phyloP scores from a whole-genome alignment of 30 jellyfish, hydroid and myxozoan species.

The Pseudorhiza aurosa region DNA sequence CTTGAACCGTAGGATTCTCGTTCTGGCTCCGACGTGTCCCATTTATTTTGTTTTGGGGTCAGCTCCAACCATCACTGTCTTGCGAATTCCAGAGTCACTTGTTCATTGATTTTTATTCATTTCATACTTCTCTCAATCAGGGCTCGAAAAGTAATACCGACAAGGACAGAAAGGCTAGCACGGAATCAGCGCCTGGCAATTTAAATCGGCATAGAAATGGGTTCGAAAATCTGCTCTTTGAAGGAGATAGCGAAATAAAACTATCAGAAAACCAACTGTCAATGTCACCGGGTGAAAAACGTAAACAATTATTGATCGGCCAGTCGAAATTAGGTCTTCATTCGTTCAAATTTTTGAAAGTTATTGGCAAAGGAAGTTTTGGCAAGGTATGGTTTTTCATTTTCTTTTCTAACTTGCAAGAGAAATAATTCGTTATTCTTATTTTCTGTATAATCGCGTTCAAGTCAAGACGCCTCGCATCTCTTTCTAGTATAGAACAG shows the following conservation, averaged over 20 bases:
- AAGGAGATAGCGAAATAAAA: conserved; percentile 24
- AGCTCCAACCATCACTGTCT: too few species aligned
- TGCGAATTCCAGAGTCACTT: too few species aligned
- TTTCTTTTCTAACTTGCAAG: neutral
- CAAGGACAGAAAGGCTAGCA: conserved; percentile 36
- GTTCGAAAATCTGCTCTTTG: neutral
- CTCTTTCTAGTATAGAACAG: too few species aligned
- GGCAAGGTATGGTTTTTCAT: conserved; percentile 79
- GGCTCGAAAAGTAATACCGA: conserved; percentile 7
- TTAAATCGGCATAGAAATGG: conserved; percentile 54
- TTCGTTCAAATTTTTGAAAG: conserved; percentile 82
- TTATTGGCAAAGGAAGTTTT: conserved; percentile 96
- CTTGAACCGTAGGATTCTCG: too few species aligned
- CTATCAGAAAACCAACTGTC: conserved; percentile 46
- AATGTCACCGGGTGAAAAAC: conserved; percentile 78
- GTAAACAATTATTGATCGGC: conserved; percentile 51
- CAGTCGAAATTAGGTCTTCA: conserved; percentile 39
- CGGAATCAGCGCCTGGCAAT: conserved; percentile 74
- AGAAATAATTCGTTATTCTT: too few species aligned
- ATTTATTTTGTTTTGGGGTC: too few species aligned
- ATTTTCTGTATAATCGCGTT: too few species aligned
- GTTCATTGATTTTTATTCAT: neutral
- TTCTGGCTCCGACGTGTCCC: too few species aligned
- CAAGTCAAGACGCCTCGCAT: too few species aligned
- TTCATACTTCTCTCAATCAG: neutral